Percentiles rank a stretch among this genome's conserved stretches.
Evolutionary conservation across 1,140 invertebrate genomes (phyloP).

Genomic region (Eupeodes corollae): DNA sequence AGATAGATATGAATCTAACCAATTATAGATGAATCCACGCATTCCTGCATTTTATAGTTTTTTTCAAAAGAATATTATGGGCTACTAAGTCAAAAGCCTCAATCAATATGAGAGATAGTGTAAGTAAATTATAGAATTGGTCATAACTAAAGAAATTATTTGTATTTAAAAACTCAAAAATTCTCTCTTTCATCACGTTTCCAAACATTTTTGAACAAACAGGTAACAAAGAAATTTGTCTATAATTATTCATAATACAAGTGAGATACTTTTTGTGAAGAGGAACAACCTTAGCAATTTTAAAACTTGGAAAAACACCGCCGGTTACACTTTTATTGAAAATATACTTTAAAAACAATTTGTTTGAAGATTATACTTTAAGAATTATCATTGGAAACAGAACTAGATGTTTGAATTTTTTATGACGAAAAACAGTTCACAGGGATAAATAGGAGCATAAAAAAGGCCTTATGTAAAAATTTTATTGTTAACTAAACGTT

Average conservation of each 20-base stretch:
- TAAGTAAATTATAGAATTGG: not conserved
- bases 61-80: not conserved
- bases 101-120: not conserved
- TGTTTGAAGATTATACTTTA: not conserved
- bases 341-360: not conserved
- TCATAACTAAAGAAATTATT: not conserved
- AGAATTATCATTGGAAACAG: not conserved
- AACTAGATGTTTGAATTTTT: not conserved
- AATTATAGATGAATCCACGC: not conserved
- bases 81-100: not conserved
- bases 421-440: not conserved
- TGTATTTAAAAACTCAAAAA: not conserved
- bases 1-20: not conserved
- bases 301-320: not conserved
- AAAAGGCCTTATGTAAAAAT: not conserved
- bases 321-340: not conserved
- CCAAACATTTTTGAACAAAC: no score
- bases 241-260: not conserved
- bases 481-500: not conserved
- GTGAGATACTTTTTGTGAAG: not conserved
- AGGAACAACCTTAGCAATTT: not conserved
- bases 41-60: no score
- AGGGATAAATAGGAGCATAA: not conserved
- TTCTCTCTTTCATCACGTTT: not conserved
- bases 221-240: no score